phyloP scores from a whole-genome alignment of 2,113 vertebrate species.

The Atractosteus spatula region DNA sequence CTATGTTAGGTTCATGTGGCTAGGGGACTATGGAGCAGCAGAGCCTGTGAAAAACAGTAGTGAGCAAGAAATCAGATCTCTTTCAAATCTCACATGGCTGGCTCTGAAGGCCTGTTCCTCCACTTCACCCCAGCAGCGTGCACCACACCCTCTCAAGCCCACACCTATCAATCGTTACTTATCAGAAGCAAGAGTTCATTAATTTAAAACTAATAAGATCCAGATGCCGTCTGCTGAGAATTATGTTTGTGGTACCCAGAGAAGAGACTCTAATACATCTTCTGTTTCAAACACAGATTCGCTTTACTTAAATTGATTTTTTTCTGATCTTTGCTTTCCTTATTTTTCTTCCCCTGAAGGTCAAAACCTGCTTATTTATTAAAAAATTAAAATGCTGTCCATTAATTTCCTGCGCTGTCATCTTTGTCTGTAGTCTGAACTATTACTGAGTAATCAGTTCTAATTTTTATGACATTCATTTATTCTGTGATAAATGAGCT shows the following conservation, averaged over 20 bases:
- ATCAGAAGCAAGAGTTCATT: too few species aligned
- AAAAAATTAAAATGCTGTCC: neutral
- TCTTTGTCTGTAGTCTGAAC: too few species aligned
- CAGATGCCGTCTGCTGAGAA: neutral
- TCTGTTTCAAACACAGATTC: neutral
- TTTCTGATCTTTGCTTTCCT: neutral
- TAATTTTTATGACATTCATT: too few species aligned
- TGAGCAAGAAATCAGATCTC: neutral
- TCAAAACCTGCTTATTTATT: neutral
- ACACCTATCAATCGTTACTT: neutral
- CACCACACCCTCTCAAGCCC: neutral
- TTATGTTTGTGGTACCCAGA: neutral
- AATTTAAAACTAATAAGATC: neutral
- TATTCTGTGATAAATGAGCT: too few species aligned
- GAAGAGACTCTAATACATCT: neutral
- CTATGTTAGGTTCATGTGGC: too few species aligned
- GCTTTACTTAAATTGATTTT: neutral
- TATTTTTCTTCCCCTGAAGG: neutral
- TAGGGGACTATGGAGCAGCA: too few species aligned
- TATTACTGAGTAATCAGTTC: too few species aligned
- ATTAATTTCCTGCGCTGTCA: neutral
- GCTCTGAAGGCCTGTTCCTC: neutral
- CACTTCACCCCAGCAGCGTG: neutral
- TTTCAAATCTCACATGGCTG: neutral
- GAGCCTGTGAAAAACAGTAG: too few species aligned